Conservation (phyloP, 2,888 invertebrate genomes). For the Oeneis ivallda region DNA sequence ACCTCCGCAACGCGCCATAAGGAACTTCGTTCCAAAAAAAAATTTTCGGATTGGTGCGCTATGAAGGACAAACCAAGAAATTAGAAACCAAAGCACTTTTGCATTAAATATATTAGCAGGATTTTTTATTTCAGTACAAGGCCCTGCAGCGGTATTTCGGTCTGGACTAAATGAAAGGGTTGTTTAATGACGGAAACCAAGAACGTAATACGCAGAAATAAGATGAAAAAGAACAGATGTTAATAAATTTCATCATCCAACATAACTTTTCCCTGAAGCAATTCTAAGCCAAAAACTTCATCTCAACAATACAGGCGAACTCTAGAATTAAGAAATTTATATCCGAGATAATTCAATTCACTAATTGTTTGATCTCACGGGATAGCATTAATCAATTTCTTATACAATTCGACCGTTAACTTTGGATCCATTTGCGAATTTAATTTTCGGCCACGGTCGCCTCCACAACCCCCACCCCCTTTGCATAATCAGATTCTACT, state of each 20-base stretch:
- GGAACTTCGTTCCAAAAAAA: no score
- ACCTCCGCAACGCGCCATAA: no score
- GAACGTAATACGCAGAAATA: not conserved
- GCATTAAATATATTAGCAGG: no score
- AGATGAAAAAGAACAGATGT: not conserved
- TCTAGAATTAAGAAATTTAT: slow-evolving; percentile 43
- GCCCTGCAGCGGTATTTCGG: no score
- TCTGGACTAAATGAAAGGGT: no score
- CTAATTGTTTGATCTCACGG: slow-evolving; percentile 69
- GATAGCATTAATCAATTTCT: slow-evolving; percentile 72
- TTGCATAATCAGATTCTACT: slow-evolving; percentile 65
- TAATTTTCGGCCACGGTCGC: slow-evolving; percentile 41
- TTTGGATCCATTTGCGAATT: slow-evolving; percentile 72
- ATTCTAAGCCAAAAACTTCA: slow-evolving; percentile 33
- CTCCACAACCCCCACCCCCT: slow-evolving; percentile 44
- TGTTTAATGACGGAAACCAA: no score
- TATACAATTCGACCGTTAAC: slow-evolving; percentile 66
- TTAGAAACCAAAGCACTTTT: no score
- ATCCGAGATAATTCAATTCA: slow-evolving; percentile 64
- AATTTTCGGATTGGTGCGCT: no score
- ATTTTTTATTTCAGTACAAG: no score
- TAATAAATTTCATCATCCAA: slow-evolving; percentile 8
- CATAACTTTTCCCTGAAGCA: not conserved
- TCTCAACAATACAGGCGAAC: slow-evolving; percentile 40
- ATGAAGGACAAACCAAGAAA: no score